phyloP scores from a whole-genome alignment of 1,140 invertebrate genomes.

The Temnothorax longispinosus region DNA sequence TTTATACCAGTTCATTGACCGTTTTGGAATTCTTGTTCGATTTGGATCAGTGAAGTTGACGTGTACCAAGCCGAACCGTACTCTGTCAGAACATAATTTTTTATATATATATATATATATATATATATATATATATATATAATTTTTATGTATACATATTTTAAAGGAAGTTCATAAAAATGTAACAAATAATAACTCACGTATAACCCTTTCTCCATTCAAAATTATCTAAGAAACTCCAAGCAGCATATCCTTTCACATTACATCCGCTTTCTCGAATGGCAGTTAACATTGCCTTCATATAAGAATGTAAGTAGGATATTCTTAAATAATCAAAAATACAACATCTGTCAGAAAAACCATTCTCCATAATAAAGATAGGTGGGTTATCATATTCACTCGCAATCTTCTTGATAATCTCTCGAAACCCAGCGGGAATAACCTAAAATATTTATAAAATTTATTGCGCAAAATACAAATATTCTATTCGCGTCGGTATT shows the following conservation, averaged over 20 bases:
- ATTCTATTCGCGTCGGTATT: background rate
- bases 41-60: conserved; percentile 90
- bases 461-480: background rate
- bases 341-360: conserved; percentile 72
- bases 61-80: conserved; percentile 91
- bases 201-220: conserved; percentile 90
- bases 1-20: conserved; percentile 89
- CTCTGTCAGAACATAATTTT: conserved; percentile 81
- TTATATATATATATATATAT: background rate
- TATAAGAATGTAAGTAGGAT: conserved; percentile 87
- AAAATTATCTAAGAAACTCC: conserved; percentile 93
- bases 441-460: conserved; percentile 68
- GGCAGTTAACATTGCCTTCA: conserved; percentile 89
- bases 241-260: conserved; percentile 89
- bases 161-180: background rate
- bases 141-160: background rate
- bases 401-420: conserved; percentile 88
- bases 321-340: conserved; percentile 63
- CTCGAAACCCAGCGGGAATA: conserved; percentile 86
- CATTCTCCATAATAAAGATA: conserved; percentile 65
- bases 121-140: background rate
- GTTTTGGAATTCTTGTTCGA: conserved; percentile 89
- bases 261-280: conserved; percentile 89
- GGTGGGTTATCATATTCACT: conserved; percentile 83
- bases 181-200: conserved; percentile 84